Base-by-base conservation (phyloP, 1,140 invertebrate species). In the Pogonomyrmex californicus region DNA sequence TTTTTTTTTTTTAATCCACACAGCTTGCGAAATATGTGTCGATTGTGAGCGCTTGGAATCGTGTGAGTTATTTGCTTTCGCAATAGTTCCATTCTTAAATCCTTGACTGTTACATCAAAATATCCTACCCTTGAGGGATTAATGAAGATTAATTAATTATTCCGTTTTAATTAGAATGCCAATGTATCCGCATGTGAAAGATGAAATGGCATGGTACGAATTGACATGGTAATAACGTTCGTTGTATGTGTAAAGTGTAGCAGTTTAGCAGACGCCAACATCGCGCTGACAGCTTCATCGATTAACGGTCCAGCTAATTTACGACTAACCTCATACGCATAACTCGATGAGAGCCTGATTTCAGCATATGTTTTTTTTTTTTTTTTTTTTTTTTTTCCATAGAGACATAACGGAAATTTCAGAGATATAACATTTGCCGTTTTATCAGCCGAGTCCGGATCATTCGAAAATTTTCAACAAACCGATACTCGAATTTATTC, bases 251-350 rank as follows among this genome's bases (percentile, higher is more conserved):
- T 33, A 65, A 86, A 62, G 30, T 78, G 75, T 63, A 49, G 63
- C 58, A 54, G 56, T 88, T 90, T 88, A 89, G 41, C 51, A 60
- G 54, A 56, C 65, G 38, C 51, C 36, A 30, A 87, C 65, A 63
- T 90, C 87, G 68, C 56, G 77, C 58, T 89, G 78, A 89, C 68
- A 83, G 54, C 76, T 77, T 62, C 77, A 85, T 87, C 85, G 76
- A 90, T 90, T 90, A 90, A 90, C 78, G 73, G 70, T 87, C 36
- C 68, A 12, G 36, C 23, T 77, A 75, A 78, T 90, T 83, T 51
- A 89, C 78, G 71, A 71, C 36, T 54, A 33, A 70, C 4, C 17
- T 2, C 38, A 36, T 30, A 44, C 65, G 12, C 33, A 36, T 41
- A n/a, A 49, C 66, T 17, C 14, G 60, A 58, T 60, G 54, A 66